Evolutionary conservation across 1,140 invertebrate genomes (phyloP).

Genomic region (Nasonia vitripennis): DNA sequence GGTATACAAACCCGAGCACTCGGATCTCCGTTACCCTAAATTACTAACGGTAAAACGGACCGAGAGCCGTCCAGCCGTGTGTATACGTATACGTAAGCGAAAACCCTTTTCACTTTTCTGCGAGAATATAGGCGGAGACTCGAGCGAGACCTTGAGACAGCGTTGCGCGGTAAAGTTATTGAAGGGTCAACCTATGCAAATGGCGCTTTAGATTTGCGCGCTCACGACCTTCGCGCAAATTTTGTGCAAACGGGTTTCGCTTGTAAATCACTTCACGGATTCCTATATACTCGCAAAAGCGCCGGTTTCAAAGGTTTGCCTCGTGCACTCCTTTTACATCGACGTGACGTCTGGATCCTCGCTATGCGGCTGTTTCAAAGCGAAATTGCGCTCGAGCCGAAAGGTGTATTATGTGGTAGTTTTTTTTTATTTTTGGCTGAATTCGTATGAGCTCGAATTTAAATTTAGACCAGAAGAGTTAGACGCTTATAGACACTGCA

Average conservation of each 20-base stretch:
- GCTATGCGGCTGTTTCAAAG: neutral
- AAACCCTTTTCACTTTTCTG: conserved; percentile 59
- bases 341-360: conserved; percentile 6
- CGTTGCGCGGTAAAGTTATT: conserved; percentile 64
- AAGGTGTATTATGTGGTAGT: neutral
- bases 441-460: conserved; percentile 9
- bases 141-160: conserved; percentile 26
- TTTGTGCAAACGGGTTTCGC: conserved; percentile 66
- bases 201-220: conserved; percentile 63
- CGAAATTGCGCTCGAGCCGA: neutral
- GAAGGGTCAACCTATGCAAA: conserved; percentile 62
- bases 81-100: neutral
- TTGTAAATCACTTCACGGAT: conserved; percentile 65
- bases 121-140: neutral
- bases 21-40: conserved; percentile 19
- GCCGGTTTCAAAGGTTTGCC: conserved; percentile 35
- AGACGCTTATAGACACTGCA: neutral
- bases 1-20: conserved; percentile 35
- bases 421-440: no score
- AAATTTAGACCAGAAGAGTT: conserved; percentile 35
- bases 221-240: conserved; percentile 65
- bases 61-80: neutral
- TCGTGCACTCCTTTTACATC: conserved; percentile 27
- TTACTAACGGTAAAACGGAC: conserved; percentile 37
- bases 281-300: conserved; percentile 55